Conservation (phyloP, 2,797 vertebrate genomes). For the Eulemur coronatus region DNA sequence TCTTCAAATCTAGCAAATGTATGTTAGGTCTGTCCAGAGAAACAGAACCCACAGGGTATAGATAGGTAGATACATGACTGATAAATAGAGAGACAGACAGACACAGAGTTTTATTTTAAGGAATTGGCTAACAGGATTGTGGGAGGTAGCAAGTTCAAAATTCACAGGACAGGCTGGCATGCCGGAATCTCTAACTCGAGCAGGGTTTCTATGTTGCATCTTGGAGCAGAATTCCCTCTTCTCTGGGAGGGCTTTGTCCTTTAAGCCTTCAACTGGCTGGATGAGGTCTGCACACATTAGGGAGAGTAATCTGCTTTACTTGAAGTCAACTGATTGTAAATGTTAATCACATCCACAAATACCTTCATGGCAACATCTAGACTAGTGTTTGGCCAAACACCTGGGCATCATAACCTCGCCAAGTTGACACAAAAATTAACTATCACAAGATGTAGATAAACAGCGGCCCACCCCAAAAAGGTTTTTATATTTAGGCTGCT, state of each 20-base stretch:
- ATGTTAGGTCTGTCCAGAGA: background rate
- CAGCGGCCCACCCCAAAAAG: background rate
- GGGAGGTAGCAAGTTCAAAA: background rate
- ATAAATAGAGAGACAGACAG: background rate
- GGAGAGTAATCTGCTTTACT: background rate
- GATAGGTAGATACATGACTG: background rate
- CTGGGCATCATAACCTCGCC: background rate
- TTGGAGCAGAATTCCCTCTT: background rate
- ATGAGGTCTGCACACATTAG: too few relatives aligned
- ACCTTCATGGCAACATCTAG: background rate
- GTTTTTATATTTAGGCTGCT: background rate
- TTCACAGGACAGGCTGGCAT: background rate
- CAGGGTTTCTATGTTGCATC: background rate
- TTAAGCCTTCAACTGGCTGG: background rate
- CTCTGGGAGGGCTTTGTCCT: background rate
- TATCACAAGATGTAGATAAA: background rate
- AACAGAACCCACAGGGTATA: background rate
- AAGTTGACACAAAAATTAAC: background rate
- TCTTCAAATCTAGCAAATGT: background rate
- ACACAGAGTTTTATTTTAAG: background rate
- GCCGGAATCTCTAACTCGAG: background rate
- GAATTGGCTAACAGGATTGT: background rate
- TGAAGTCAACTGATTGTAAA: background rate
- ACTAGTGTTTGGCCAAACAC: background rate
- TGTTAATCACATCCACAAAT: background rate